Conservation (phyloP, 2,888 invertebrate genomes). For the Rhimphoctona megacephalus region DNA sequence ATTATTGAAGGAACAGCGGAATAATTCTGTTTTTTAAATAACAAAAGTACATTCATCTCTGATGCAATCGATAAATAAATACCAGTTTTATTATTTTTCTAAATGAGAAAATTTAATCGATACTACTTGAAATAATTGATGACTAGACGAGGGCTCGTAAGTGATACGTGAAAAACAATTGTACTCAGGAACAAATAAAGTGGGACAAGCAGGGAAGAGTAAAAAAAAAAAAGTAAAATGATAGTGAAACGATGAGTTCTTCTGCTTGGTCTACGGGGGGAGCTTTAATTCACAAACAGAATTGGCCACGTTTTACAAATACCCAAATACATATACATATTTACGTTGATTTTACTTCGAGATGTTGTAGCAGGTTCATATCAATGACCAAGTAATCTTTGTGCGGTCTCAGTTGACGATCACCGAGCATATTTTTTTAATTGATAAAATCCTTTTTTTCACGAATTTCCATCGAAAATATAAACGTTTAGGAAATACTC, state of each 20-base stretch:
- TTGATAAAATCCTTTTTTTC: background rate
- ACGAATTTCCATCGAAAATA: slow-evolving; percentile 8
- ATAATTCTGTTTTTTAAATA: background rate
- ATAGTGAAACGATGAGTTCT: background rate
- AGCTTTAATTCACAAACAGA: slow-evolving; percentile 39
- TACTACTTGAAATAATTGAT: slow-evolving; percentile 36
- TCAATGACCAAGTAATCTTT: slow-evolving; percentile 77
- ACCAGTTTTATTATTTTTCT: background rate
- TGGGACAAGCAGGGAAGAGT: slow-evolving; percentile 11
- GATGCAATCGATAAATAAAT: background rate
- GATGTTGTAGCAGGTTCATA: slow-evolving; percentile 74
- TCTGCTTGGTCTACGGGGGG: background rate
- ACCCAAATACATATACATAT: slow-evolving; percentile 48
- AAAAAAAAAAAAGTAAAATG: slow-evolving; percentile 16
- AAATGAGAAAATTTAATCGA: slow-evolving; percentile 47
- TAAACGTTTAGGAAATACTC: background rate
- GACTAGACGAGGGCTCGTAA: background rate
- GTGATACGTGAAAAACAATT: slow-evolving; percentile 5
- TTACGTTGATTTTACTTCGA: slow-evolving; percentile 77
- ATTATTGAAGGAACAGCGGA: background rate
- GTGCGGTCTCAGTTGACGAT: slow-evolving; percentile 56
- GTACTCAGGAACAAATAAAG: background rate
- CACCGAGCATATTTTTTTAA: slow-evolving; percentile 47
- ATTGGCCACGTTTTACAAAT: background rate
- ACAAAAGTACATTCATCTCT: background rate